Conservation (phyloP, 2,797 vertebrate genomes). For the Corythornis leucogaster region DNA sequence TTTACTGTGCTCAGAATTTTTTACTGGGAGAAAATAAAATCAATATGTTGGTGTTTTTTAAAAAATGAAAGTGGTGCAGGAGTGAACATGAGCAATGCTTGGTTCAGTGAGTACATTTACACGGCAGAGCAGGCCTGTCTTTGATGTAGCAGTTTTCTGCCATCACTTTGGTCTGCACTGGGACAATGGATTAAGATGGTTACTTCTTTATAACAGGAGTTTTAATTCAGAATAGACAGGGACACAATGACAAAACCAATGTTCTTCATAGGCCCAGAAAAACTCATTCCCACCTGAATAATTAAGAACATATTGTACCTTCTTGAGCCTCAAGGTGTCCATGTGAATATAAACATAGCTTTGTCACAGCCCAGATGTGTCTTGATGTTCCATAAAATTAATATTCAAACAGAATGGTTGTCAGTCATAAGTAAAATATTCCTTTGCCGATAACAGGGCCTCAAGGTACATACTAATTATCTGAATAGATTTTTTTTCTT, state of each 20-base stretch:
- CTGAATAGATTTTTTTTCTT: not conserved
- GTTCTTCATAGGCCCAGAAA: not conserved
- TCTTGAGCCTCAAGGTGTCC: not conserved
- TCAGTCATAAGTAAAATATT: not conserved
- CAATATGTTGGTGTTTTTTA: not conserved
- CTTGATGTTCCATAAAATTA: not conserved
- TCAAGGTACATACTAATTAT: not conserved
- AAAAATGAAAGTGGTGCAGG: not conserved
- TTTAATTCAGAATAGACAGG: not conserved
- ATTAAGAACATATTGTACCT: not conserved
- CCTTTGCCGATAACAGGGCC: not conserved
- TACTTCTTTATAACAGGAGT: not conserved
- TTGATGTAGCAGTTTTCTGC: slow-evolving; percentile 25
- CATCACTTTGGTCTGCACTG: not conserved
- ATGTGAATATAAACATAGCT: not conserved
- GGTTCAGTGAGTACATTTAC: slow-evolving; percentile 33
- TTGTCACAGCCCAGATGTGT: not conserved
- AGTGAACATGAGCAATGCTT: not conserved
- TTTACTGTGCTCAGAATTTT: not conserved
- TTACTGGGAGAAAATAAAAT: slow-evolving; percentile 34
- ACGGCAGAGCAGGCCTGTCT: not conserved
- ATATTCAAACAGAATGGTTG: not conserved
- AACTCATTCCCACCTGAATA: not conserved
- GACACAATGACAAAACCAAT: not conserved
- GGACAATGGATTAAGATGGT: not conserved